phyloP scores from a whole-genome alignment of 2,797 vertebrate species.

The Megalops cyprinoides region DNA sequence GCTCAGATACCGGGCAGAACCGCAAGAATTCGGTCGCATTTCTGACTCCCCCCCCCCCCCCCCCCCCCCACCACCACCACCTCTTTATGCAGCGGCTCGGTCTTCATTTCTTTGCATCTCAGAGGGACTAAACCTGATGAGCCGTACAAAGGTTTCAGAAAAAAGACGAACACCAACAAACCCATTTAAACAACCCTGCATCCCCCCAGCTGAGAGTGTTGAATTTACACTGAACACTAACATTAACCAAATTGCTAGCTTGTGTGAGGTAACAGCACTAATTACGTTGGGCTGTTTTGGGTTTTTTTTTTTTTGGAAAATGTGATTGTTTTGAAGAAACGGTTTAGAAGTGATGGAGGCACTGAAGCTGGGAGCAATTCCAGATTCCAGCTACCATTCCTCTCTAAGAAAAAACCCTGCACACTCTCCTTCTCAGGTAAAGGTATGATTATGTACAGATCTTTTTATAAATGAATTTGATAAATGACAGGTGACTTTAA shows the following conservation, averaged over 20 bases:
- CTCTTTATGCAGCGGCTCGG: too few relatives aligned
- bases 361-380: neutral
- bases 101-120: too few relatives aligned
- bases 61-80: too few relatives aligned
- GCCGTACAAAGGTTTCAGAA: neutral
- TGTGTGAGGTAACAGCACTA: constrained; percentile 1
- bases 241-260: constrained; percentile 19
- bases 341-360: neutral
- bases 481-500: too few relatives aligned
- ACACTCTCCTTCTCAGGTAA: too few relatives aligned
- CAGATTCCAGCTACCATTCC: neutral
- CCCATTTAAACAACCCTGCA: neutral
- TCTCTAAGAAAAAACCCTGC: too few relatives aligned
- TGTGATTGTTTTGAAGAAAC: constrained; percentile 15
- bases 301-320: constrained; percentile 19
- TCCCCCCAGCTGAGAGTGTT: neutral
- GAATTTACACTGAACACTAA: constrained; percentile 10
- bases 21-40: too few relatives aligned
- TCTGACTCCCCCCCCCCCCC: too few relatives aligned
- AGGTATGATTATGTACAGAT: too few relatives aligned
- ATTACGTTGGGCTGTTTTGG: constrained; percentile 10
- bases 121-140: neutral
- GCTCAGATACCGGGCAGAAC: too few relatives aligned
- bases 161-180: too few relatives aligned
- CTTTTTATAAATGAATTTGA: too few relatives aligned